Evolutionary conservation across 2,888 invertebrate species (phyloP).

Genomic region (Bombyx huttoni): DNA sequence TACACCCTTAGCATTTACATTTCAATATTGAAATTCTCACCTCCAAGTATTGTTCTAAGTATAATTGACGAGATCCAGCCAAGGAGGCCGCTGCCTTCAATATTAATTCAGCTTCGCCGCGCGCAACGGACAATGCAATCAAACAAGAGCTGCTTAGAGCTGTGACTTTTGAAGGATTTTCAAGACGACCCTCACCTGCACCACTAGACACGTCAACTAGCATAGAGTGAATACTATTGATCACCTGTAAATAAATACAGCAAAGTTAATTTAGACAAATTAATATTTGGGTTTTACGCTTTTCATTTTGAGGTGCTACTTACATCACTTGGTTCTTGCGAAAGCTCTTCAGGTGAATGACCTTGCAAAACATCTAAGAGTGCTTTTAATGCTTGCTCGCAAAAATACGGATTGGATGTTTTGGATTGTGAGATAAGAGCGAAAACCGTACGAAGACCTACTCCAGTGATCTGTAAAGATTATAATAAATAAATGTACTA

Average conservation of each 20-base stretch:
- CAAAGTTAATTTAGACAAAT: not conserved
- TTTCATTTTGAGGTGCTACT: not conserved
- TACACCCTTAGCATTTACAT: not conserved
- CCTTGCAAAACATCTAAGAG: conserved; percentile 93
- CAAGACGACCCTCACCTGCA: conserved; percentile 38
- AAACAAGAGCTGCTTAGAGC: conserved; percentile 93
- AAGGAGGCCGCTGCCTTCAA: conserved; percentile 89
- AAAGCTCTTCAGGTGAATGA: conserved; percentile 87
- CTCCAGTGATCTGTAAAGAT: conserved; percentile 78
- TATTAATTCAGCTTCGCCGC: conserved; percentile 93
- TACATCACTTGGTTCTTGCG: conserved; percentile 84
- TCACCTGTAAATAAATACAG: conserved; percentile 50
- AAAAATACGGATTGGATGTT: conserved; percentile 85
- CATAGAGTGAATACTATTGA: conserved; percentile 87
- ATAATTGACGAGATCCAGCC: conserved; percentile 84
- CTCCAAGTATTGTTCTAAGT: conserved; percentile 86
- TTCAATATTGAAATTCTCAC: conserved; percentile 36
- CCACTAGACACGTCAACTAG: conserved; percentile 86
- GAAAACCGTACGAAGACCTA: conserved; percentile 89
- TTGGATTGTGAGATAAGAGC: conserved; percentile 92
- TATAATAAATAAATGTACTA: not conserved
- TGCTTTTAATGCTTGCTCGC: conserved; percentile 89
- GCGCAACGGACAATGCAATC: conserved; percentile 90
- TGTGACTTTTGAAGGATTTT: conserved; percentile 80
- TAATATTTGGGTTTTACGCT: not conserved